Evolutionary conservation across 2,113 vertebrate species (phyloP), one percentile per base, ranked within the genome.

Genomic region (Gymnarchus niloticus): DNA sequence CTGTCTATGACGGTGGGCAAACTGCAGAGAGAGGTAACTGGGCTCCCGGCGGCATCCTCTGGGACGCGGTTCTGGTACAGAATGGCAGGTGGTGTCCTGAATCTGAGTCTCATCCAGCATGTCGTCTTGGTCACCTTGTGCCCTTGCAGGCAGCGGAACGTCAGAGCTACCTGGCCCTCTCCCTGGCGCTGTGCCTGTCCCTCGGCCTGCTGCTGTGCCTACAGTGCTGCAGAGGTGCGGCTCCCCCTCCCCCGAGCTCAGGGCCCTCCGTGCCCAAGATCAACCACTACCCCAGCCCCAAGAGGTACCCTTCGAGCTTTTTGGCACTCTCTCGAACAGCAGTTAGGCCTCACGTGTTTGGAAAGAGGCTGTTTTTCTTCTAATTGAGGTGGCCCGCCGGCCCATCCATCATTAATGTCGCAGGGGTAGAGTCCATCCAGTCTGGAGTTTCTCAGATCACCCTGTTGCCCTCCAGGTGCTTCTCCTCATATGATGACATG

Each of bases 401-500:
- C n/a, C n/a, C n/a, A n/a, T n/a, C n/a, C n/a, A n/a, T 65, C 14
- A 1, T 65, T 33, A 65, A 65, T 21, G 12, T 33, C 61, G 37
- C 12, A 14, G 61, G 28, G n/a, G n/a, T n/a, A n/a, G n/a, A n/a
- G n/a, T n/a, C n/a, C n/a, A n/a, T 33, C 61, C 61, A 69, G 19
- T 69, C 28, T 17, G 61, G 37, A 69, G 33, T 33, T 14, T 10
- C 28, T 37, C 61, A 69, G 61, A 65, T 10, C 23, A 83, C 84
- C 89, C 37, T 65, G 56, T 46, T 82, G 14, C 85, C 88, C 48
- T 44, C 76, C 89, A 99, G 98, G 83, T 99, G 98, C 93, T 98
- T 99, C 89, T 99, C 98, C 44, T 99, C 97, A 44, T 99, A 99
- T 69, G 98, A 99, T 86, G 98, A 99, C 89, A 97, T 97, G 96